phyloP scores from a whole-genome alignment of 1,140 invertebrate genomes.

The Centruroides sculpturatus region DNA sequence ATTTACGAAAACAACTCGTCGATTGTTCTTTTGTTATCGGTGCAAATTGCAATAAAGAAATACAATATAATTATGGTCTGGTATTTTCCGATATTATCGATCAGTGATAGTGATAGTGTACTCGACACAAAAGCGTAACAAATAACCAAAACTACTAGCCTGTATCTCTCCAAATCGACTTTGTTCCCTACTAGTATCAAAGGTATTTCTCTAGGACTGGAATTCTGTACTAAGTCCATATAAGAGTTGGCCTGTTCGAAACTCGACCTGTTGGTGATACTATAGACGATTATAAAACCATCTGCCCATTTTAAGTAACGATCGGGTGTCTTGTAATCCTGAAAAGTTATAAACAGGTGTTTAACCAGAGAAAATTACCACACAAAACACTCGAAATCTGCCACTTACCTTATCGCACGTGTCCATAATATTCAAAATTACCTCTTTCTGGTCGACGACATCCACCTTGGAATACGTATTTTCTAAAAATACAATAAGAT shows the following conservation, averaged over 20 bases:
- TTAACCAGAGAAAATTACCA: neutral
- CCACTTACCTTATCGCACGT: constrained; percentile 30
- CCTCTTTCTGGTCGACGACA: constrained; percentile 27
- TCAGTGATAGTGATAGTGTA: no score
- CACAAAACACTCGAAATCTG: neutral
- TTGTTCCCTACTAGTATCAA: constrained; percentile 34
- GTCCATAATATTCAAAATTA: constrained; percentile 33
- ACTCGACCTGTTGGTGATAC: constrained; percentile 28
- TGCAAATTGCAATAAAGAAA: no score
- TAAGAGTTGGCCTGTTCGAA: constrained; percentile 30
- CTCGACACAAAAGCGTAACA: no score
- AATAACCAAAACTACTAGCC: constrained; percentile 19
- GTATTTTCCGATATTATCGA: no score
- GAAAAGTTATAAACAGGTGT: neutral
- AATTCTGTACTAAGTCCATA: constrained; percentile 24
- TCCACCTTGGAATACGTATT: constrained; percentile 33
- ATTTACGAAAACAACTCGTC: no score
- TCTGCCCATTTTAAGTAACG: constrained; percentile 34
- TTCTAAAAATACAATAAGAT: constrained; percentile 21
- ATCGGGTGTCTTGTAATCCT: constrained; percentile 23
- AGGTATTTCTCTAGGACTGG: constrained; percentile 28
- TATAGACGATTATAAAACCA: constrained; percentile 31
- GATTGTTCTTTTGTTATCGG: no score
- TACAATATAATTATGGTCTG: no score
- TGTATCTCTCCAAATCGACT: constrained; percentile 33